Percentiles rank a stretch among this genome's conserved stretches.
Conservation (phyloP, 2,797 vertebrate genomes). For the Sebastes oblongus region DNA sequence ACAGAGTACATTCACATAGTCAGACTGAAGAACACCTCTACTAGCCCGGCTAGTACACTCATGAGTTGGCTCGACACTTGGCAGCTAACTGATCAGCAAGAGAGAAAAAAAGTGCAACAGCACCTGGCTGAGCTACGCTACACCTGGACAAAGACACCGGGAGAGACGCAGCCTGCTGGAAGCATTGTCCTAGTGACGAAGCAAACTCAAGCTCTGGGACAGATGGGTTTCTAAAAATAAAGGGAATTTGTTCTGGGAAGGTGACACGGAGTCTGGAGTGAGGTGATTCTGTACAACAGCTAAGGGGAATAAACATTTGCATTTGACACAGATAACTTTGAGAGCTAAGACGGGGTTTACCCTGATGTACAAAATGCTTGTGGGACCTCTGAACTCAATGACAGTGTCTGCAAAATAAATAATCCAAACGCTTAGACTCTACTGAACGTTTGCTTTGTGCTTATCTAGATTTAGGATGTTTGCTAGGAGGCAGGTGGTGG, state of each 20-base stretch:
- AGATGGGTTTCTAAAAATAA: constrained; percentile 72
- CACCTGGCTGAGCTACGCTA: constrained; percentile 37
- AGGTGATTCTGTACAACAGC: constrained; percentile 52
- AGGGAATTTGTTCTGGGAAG: constrained; percentile 55
- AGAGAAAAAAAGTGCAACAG: constrained; percentile 22
- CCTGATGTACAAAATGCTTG: constrained; percentile 27
- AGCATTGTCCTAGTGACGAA: constrained; percentile 43
- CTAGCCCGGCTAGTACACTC: background rate
- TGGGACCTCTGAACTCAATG: constrained; percentile 32
- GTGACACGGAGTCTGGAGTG: constrained; percentile 52
- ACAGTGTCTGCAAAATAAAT: constrained; percentile 18
- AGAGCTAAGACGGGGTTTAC: constrained; percentile 33
- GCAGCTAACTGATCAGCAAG: constrained; percentile 42
- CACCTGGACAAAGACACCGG: constrained; percentile 57
- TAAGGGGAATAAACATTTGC: constrained; percentile 65
- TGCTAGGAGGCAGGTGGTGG: background rate
- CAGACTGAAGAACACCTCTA: constrained; percentile 12
- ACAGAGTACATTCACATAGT: background rate
- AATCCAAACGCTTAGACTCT: background rate
- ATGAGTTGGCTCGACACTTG: constrained; percentile 38
- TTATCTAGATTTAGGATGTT: background rate
- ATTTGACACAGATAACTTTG: constrained; percentile 65
- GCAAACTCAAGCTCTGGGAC: constrained; percentile 58
- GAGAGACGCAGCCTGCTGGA: constrained; percentile 38
- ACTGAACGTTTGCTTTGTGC: background rate